Base-by-base conservation (phyloP, 2,113 vertebrate genomes). In the Gobio gobio region DNA sequence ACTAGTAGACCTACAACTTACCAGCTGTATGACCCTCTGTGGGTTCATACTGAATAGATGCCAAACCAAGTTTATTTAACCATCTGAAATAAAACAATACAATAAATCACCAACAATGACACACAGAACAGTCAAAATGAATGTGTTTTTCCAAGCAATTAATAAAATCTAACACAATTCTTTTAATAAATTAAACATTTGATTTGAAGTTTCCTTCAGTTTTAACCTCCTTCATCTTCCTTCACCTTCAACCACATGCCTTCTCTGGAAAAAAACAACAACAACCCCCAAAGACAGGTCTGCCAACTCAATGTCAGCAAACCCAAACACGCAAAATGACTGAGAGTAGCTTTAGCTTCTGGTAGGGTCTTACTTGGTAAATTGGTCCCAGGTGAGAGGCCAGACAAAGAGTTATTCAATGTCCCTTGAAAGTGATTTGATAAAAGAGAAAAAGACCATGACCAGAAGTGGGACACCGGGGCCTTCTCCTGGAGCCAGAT, bases 11-110 rank as follows among this genome's bases (percentile, higher is more conserved):
- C 26, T 4, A 22, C 1, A 40, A 10, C 36, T 43, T 72, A 72
- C 94, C 94, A 0, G 89, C 84, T 63, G 85, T 74, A 73, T 88
- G 92, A 76, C 49, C 86, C 10, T 92, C 92, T 26, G 89, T 61
- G 7, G 87, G 45, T 29, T 94, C 93, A 85, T 94, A 94, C 49
- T 96, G 94, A 84, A 97, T 96, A 68, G 97, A 93, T 90, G 97
- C 97, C 72, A 98, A 91, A 0, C 97, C 97, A 45, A 99, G 95
- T 84, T 98, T 99, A 90, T 96, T 99, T 89, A 99, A 89, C 98
- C 98, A 99, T 84, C 98, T 99, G 79, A 56, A 88, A 75, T 12
- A 75, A 49, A 26, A 51, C n/a, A 51, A 51, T 9, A 29, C 14
- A 70, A 70, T 36, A 9, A 5, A 8, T 72, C 12, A 43, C 2